Conservation (phyloP, 2,797 vertebrate genomes). For the Nasua narica region DNA sequence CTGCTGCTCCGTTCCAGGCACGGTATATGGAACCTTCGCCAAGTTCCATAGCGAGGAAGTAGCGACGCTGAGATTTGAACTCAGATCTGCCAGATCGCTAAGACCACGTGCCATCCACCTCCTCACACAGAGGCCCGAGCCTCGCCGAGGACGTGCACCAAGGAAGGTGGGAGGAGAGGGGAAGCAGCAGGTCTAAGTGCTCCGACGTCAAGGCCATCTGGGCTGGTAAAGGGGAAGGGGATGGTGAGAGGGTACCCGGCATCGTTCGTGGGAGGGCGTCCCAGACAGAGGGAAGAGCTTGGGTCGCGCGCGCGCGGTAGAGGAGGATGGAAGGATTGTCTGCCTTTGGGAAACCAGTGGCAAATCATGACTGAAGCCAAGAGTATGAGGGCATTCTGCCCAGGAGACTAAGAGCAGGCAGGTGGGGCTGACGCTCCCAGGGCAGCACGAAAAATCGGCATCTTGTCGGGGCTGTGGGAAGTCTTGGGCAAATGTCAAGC, state of each 20-base stretch:
- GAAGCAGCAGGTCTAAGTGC: neutral
- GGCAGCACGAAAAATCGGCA: neutral
- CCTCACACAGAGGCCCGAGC: neutral
- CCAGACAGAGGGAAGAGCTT: neutral
- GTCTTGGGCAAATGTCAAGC: constrained; percentile 27
- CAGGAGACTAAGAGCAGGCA: neutral
- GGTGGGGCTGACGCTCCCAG: neutral
- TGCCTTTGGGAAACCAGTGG: constrained; percentile 1
- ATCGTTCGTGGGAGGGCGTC: neutral
- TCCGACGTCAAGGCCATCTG: neutral
- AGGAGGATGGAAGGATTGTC: neutral
- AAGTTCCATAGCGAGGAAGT: neutral
- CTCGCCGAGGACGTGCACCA: neutral
- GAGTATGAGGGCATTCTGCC: neutral
- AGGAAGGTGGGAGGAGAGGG: neutral
- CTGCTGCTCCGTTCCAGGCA: neutral
- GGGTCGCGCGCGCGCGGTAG: neutral
- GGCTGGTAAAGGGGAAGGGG: neutral
- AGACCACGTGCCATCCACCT: neutral
- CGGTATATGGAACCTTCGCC: neutral
- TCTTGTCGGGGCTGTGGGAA: constrained; percentile 19
- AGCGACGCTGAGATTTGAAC: neutral
- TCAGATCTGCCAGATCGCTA: neutral
- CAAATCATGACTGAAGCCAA: neutral
- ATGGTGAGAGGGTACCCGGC: neutral